Evolutionary conservation across 2,797 vertebrate genomes (phyloP), one percentile per base, ranked within the genome.

Genomic region (Gallinago stenura): DNA sequence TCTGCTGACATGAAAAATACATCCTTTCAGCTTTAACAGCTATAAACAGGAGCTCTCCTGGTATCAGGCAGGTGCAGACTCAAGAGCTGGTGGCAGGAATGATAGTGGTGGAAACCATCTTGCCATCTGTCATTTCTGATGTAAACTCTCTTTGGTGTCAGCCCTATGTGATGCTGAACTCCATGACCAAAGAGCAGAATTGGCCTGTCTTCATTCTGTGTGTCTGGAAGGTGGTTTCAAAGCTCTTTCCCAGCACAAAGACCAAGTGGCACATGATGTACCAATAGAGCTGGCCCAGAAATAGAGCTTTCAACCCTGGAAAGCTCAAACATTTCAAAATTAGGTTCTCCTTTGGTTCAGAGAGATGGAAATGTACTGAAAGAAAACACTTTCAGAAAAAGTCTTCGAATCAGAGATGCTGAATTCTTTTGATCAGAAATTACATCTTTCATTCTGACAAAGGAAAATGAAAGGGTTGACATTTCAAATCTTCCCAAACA

Each of bases 1-100:
- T 86, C 83, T 65, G 56, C 33, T 93, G 93, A 89, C 78, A 54
- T 60, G 83, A 94, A 96, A 94, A 97, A 81, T 80, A 24, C 57
- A 69, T 81, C 81, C 79, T 84, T 94, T 95, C 92, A 87, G 48
- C 60, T 66, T 81, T 51, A 93, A 30, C 81, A 75, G 26, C 66
- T 70, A 24, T 54, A 79, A 95, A 87, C 66, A 11, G 50, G 50
- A 77, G 28, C 53, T 77, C 28, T 84, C 43, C 37, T 88, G 31
- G 31, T 70, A 54, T 78, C 80, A 62, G 85, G 69, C 45, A 84
- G 17, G 3, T 90, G 93, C 90, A 94, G 60, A 48, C 57, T 85
- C 61, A 60, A 89, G 57, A 91, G 37, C 12, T 37, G 18, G 78
- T 83, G 78, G 85, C 66, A 93, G 53, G 57, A 68, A 31, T 66